These are phyloP conservation scores for Habrosyne pyritoides DNA, from an alignment of 2,888 invertebrate genomes.

Conservation along the genomic window DNA sequence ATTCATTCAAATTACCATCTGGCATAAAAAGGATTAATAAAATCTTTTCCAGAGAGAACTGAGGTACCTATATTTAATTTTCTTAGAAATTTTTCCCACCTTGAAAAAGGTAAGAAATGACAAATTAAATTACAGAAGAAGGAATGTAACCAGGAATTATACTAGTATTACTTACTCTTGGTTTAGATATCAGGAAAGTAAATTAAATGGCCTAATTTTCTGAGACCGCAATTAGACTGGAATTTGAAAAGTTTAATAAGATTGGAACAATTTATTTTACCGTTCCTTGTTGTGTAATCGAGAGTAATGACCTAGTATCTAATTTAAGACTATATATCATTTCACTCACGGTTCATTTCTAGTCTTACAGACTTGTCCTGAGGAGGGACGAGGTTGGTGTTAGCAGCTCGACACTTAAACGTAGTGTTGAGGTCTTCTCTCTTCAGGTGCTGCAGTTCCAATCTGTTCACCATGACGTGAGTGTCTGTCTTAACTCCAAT, in stretches of 20 bases:
- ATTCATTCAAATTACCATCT: constrained; percentile 31
- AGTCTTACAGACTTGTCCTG: constrained; percentile 91
- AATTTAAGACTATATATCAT: not conserved
- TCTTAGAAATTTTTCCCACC: constrained; percentile 11
- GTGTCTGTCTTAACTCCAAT: constrained; percentile 87
- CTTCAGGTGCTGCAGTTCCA: constrained; percentile 88
- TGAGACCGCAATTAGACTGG: not conserved
- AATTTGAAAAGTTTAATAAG: not conserved
- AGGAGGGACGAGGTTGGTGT: constrained; percentile 93
- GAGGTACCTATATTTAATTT: constrained; percentile 21
- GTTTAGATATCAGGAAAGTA: not conserved
- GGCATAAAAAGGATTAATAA: constrained; percentile 29
- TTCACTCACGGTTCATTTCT: constrained; percentile 90
- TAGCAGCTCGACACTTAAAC: constrained; percentile 93
- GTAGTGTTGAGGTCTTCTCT: constrained; percentile 92
- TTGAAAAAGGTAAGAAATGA: not conserved
- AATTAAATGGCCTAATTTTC: not conserved
- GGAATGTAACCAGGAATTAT: not conserved
- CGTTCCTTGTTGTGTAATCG: not conserved
- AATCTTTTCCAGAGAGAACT: constrained; percentile 27
- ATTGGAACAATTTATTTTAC: not conserved
- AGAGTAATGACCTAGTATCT: not conserved
- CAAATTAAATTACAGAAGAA: not conserved
- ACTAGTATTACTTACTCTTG: not conserved
- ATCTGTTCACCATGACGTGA: constrained; percentile 90